Evolutionary conservation across 2,797 vertebrate genomes (phyloP).

Genomic region (Mus minutoides): DNA sequence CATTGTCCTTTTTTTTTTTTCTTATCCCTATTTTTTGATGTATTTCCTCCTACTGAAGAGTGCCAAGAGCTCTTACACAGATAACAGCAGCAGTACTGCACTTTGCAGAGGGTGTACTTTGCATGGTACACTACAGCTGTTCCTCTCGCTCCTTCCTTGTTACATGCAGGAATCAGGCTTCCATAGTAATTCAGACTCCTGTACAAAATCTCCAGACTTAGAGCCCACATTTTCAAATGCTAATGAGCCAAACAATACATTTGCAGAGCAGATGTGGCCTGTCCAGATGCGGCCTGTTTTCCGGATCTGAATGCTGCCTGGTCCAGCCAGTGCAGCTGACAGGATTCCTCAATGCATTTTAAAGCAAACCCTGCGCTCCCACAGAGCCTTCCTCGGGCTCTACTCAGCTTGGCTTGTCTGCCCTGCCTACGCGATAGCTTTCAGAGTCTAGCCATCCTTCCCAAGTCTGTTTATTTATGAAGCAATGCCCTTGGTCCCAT

Average conservation of each 20-base stretch:
- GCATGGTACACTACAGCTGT: neutral
- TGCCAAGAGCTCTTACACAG: neutral
- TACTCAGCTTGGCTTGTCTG: neutral
- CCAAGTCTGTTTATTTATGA: neutral
- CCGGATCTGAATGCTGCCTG: conserved; percentile 25
- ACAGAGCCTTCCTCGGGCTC: neutral
- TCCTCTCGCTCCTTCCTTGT: neutral
- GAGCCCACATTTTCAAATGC: neutral
- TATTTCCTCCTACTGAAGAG: neutral
- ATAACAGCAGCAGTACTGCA: neutral
- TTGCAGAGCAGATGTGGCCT: neutral
- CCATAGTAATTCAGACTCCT: neutral
- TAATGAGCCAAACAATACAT: neutral
- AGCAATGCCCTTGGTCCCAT: neutral
- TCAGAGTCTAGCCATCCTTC: neutral
- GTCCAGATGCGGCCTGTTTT: neutral
- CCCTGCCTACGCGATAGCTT: neutral
- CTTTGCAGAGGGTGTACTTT: neutral
- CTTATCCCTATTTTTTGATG: neutral
- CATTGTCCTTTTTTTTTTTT: neutral
- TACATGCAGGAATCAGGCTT: neutral
- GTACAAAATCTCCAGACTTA: neutral
- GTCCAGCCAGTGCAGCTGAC: neutral
- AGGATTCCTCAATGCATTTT: neutral
- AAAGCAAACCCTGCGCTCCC: neutral